Evolutionary conservation across 2,888 invertebrate genomes (phyloP).

Genomic region (Vesta saturnalis): DNA sequence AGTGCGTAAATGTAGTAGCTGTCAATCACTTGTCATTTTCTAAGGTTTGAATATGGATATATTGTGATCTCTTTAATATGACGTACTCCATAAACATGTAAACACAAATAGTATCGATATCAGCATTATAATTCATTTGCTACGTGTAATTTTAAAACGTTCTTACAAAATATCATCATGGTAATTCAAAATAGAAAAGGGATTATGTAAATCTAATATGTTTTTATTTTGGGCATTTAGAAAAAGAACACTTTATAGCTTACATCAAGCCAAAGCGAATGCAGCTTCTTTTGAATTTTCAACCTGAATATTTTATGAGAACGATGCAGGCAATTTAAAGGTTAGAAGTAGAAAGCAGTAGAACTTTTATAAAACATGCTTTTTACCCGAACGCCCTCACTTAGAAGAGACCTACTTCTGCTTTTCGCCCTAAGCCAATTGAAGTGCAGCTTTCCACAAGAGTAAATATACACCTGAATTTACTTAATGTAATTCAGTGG

Average conservation of each 20-base stretch:
- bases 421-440: neutral
- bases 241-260: neutral
- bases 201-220: conserved; percentile 1
- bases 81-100: too few species aligned
- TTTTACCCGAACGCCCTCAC: neutral
- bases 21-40: too few species aligned
- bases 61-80: too few species aligned
- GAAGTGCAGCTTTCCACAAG: neutral
- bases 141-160: too few species aligned
- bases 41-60: too few species aligned
- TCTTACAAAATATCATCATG: neutral
- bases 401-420: neutral
- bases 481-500: neutral
- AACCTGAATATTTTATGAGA: neutral
- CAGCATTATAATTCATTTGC: too few species aligned
- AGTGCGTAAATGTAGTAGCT: too few species aligned
- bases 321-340: conserved; percentile 1
- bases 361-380: neutral
- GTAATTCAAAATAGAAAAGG: neutral
- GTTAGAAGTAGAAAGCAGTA: neutral
- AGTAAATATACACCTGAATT: neutral
- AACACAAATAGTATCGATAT: too few species aligned
- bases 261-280: neutral
- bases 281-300: conserved; percentile 1
- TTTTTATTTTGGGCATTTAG: neutral